Conservation (phyloP, 2,888 invertebrate species). For the Ormyrus labotus region DNA sequence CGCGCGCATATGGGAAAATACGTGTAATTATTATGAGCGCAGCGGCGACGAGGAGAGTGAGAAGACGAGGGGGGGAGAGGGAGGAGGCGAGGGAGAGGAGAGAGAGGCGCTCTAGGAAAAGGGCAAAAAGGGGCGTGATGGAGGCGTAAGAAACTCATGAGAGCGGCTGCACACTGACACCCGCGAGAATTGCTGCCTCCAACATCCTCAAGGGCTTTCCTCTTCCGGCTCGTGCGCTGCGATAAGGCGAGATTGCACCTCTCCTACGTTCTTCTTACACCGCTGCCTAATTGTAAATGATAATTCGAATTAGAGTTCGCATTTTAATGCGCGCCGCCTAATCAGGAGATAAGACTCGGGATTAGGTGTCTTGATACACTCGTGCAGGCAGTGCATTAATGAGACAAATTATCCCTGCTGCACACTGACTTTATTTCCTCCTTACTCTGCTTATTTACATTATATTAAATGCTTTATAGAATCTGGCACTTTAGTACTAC, state of each 20-base stretch:
- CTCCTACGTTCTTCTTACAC: conserved; percentile 28
- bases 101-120: conserved; percentile 28
- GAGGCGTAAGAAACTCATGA: conserved; percentile 33
- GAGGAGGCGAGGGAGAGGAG: not conserved
- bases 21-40: conserved; percentile 68
- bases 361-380: conserved; percentile 16
- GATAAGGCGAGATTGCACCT: conserved; percentile 58
- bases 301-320: conserved; percentile 52
- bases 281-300: conserved; percentile 53
- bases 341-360: conserved; percentile 31
- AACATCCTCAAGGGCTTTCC: conserved; percentile 61
- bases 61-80: conserved; percentile 27
- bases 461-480: too few relatives aligned
- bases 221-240: conserved; percentile 61
- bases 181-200: conserved; percentile 59
- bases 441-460: too few relatives aligned
- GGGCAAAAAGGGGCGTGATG: conserved; percentile 43
- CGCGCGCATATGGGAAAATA: conserved; percentile 68
- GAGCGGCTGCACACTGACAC: conserved; percentile 57
- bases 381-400: too few relatives aligned
- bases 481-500: too few relatives aligned
- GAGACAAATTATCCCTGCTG: too few relatives aligned
- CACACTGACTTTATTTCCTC: too few relatives aligned
- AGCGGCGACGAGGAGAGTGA: conserved; percentile 54
- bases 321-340: conserved; percentile 34